A percentile compares a stretch with the other conserved stretches of the same genome.
These are phyloP conservation scores for Lagria hirta DNA, from an alignment of 2,888 invertebrate species.

Conservation along the genomic window DNA sequence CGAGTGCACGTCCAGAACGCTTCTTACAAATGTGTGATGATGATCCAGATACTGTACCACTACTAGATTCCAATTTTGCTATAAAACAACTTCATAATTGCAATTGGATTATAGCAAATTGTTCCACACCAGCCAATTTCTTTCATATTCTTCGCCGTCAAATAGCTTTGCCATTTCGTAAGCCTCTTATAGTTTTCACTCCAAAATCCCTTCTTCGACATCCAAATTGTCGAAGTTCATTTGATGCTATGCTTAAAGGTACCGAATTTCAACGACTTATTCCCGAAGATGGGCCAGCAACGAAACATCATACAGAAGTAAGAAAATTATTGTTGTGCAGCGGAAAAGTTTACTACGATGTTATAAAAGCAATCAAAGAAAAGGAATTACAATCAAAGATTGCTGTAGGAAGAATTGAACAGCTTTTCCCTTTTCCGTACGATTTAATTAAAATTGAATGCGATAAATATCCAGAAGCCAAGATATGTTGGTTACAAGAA, in stretches of 20 bases:
- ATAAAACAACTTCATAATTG: conserved; percentile 94
- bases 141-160: conserved; percentile 95
- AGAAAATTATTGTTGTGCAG: conserved; percentile 85
- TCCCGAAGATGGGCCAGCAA: conserved; percentile 72
- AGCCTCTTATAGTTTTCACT: conserved; percentile 93
- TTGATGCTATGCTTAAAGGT: conserved; percentile 85
- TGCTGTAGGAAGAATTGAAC: conserved; percentile 84
- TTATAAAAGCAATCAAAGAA: conserved; percentile 74
- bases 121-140: conserved; percentile 92
- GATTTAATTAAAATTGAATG: conserved; percentile 80
- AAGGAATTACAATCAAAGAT: conserved; percentile 69
- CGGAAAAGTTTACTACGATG: conserved; percentile 91
- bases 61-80: conserved; percentile 75
- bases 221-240: conserved; percentile 89
- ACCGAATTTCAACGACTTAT: conserved; percentile 78
- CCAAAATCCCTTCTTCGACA: conserved; percentile 95
- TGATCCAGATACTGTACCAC: conserved; percentile 92
- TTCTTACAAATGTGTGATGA: conserved; percentile 95
- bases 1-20: conserved; percentile 82
- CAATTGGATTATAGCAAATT: conserved; percentile 96
- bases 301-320: conserved; percentile 64
- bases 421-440: conserved; percentile 90
- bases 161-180: conserved; percentile 93
- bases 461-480: conserved; percentile 77
- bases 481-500: conserved; percentile 83